Conservation (phyloP, 1,140 invertebrate species). For the Apis cerana region DNA sequence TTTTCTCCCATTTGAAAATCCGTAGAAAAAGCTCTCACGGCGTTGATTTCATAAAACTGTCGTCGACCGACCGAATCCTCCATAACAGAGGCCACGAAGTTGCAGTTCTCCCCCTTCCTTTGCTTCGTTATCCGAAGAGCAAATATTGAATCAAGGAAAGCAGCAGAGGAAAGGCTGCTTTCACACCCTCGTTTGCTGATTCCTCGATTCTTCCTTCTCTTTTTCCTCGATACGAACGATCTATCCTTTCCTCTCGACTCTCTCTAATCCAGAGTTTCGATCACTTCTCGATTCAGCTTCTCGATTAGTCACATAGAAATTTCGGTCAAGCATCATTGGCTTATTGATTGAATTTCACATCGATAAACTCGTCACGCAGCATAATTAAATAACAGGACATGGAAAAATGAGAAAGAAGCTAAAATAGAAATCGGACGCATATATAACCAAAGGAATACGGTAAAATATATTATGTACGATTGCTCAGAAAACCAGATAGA, state of each 20-base stretch:
- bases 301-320: neutral
- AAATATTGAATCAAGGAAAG: slow-evolving; percentile 59
- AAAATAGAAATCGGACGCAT: too few species aligned
- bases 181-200: slow-evolving; percentile 27
- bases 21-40: slow-evolving; percentile 29
- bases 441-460: too few species aligned
- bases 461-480: too few species aligned
- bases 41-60: slow-evolving; percentile 67
- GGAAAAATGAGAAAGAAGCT: too few species aligned
- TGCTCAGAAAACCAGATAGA: too few species aligned
- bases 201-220: slow-evolving; percentile 43
- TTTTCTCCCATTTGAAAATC: slow-evolving; percentile 47
- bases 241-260: neutral
- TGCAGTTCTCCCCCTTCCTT: neutral
- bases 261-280: too few species aligned
- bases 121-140: slow-evolving; percentile 23
- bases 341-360: neutral
- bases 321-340: neutral
- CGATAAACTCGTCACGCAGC: too few species aligned
- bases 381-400: too few species aligned
- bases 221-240: slow-evolving; percentile 21
- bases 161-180: slow-evolving; percentile 40
- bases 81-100: slow-evolving; percentile 46
- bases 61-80: slow-evolving; percentile 43
- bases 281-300: too few species aligned